Evolutionary conservation across 2,797 vertebrate genomes (phyloP).

Genomic region (Muscicapa comitata): DNA sequence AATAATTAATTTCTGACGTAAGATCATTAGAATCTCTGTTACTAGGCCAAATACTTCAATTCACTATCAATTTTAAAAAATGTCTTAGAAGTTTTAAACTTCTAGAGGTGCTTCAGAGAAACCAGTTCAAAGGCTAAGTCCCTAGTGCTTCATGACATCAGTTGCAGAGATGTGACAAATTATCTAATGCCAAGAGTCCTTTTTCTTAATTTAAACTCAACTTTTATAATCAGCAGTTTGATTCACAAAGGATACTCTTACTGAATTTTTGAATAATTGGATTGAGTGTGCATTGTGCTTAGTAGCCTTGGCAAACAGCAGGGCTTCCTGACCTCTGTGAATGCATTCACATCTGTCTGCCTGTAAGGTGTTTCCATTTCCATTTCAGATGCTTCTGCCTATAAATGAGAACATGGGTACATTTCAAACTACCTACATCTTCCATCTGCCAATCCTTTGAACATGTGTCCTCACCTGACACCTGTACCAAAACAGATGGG

Average conservation of each 20-base stretch:
- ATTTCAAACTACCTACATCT: background rate
- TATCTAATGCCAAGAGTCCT: background rate
- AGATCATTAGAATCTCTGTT: background rate
- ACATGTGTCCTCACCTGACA: background rate
- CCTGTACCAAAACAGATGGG: conserved; percentile 30
- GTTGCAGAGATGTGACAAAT: background rate
- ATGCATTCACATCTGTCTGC: background rate
- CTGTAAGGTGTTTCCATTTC: background rate
- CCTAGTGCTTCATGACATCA: background rate
- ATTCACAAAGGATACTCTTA: background rate
- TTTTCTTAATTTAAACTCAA: background rate
- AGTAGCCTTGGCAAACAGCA: background rate
- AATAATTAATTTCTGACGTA: background rate
- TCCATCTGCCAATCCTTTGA: background rate
- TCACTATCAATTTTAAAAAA: background rate
- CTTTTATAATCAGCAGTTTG: background rate
- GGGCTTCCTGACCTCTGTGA: background rate
- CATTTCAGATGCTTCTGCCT: background rate
- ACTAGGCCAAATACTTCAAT: background rate
- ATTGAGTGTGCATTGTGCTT: background rate
- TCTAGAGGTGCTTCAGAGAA: background rate
- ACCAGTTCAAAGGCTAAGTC: background rate
- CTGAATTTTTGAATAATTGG: background rate
- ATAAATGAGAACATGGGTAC: background rate
- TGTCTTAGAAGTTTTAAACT: background rate